Base-by-base conservation (phyloP, 64 coral and sea anemone genomes). In the Actinia tenebrosa region DNA sequence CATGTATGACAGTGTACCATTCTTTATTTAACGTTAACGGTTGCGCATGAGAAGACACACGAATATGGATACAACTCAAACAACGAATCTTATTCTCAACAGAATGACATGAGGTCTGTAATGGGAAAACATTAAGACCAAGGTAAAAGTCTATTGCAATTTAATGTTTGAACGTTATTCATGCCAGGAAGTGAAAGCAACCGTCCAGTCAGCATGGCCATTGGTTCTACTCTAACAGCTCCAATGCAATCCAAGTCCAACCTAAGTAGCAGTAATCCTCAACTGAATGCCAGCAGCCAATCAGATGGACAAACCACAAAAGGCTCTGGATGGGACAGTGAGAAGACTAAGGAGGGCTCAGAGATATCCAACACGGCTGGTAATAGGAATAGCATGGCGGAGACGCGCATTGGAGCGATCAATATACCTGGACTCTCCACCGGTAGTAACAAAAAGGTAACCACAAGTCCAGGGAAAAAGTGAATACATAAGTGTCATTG, bases 331-430 rank as follows among this genome's bases (percentile, higher is more conserved):
- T 80, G 37, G 71, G 88, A 84, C 75, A 90, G 83, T 64, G 94
- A 93, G 3, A 92, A 87, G 69, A 80, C 86, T 37, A 83, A 78
- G 45, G 85, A 52, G 26, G 89, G 91, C 16, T 25, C 27, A 72
- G 94, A 96, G 46, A 78, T 80, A 3, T 68, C 87, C 37, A 95
- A 92, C 78, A 87, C 92, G 20, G 87, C 94, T n/a, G 94, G 94
- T 4, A 96, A 93, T 26, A 92, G 94, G 52, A 96, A 87, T 80
- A 96, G 94, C 61, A 96, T 96, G 94, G 94, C 94, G 27, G 94
- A 96, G 80, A 83, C 88, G 20, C 85, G 94, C 7, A 54, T 92
- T 4, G 88, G 85, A 64, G 47, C 94, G 52, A 87, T 96, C 45
- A 89, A 58, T 80, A 69, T 93, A n/a, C 88, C 94, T 25, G 85